Evolutionary conservation across 2,113 vertebrate species (phyloP).

Genomic region (Himantopus leucocephalus): DNA sequence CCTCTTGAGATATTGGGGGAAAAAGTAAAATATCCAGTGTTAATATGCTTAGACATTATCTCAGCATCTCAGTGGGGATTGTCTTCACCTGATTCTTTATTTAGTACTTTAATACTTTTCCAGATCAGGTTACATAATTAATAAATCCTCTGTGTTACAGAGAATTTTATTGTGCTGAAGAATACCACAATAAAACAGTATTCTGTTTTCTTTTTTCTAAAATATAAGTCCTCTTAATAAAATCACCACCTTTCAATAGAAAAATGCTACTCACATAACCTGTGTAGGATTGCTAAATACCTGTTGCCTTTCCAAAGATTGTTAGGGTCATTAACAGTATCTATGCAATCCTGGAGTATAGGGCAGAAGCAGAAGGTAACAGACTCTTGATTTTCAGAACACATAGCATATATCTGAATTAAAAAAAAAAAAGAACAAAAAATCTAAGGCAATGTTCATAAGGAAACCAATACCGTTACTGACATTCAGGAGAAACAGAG

Average conservation of each 20-base stretch:
- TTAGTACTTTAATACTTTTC: constrained; percentile 1
- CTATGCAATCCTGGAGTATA: not conserved
- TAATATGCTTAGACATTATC: not conserved
- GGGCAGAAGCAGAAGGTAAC: not conserved
- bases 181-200: not conserved
- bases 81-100: not conserved
- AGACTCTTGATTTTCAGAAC: not conserved
- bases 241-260: not conserved
- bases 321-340: not conserved
- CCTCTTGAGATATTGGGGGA: not conserved
- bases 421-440: not conserved
- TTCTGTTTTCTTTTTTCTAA: not conserved
- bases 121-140: not conserved
- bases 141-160: not conserved
- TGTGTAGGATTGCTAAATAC: not conserved
- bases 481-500: not conserved
- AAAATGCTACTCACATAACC: not conserved
- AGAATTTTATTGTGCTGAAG: not conserved
- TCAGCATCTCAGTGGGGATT: not conserved
- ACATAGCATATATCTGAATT: not conserved
- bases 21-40: not conserved
- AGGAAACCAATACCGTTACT: not conserved
- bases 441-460: not conserved
- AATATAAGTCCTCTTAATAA: not conserved
- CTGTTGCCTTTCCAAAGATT: not conserved